These are phyloP conservation scores for Encarsia formosa DNA, from an alignment of 2,888 invertebrate genomes.

Conservation along the genomic window DNA sequence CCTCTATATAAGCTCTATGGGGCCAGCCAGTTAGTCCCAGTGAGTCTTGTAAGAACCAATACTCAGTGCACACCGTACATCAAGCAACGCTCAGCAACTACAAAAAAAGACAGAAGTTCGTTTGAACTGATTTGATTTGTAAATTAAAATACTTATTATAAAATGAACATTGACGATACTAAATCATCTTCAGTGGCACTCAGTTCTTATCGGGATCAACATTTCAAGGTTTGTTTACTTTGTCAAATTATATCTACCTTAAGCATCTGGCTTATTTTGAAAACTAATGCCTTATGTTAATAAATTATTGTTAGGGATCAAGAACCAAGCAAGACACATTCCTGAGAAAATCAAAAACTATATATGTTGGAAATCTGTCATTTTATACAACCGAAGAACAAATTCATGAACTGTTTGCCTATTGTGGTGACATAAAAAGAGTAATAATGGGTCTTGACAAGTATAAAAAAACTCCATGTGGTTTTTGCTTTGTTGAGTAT, in stretches of 20 bases:
- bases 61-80: too few relatives aligned
- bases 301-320: slow-evolving; percentile 64
- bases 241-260: too few relatives aligned
- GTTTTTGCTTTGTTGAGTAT: slow-evolving; percentile 98
- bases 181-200: slow-evolving; percentile 65
- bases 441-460: slow-evolving; percentile 98
- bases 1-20: too few relatives aligned
- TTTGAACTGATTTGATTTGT: too few relatives aligned
- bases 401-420: slow-evolving; percentile 92
- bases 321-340: slow-evolving; percentile 81
- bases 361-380: slow-evolving; percentile 96
- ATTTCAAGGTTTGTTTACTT: slow-evolving; percentile 74
- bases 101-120: too few relatives aligned
- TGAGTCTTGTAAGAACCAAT: too few relatives aligned
- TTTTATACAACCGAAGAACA: slow-evolving; percentile 99
- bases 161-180: too few relatives aligned
- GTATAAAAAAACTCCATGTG: slow-evolving; percentile 97
- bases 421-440: slow-evolving; percentile 90
- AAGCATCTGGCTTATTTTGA: too few relatives aligned
- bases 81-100: too few relatives aligned
- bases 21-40: too few relatives aligned
- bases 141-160: too few relatives aligned
- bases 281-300: slow-evolving; percentile 3
- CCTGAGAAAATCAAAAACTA: slow-evolving; percentile 70
- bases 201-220: slow-evolving; percentile 92